Conservation (phyloP, 37 sponge, comb jelly and placozoan species). For the Theonella swinhoei region DNA sequence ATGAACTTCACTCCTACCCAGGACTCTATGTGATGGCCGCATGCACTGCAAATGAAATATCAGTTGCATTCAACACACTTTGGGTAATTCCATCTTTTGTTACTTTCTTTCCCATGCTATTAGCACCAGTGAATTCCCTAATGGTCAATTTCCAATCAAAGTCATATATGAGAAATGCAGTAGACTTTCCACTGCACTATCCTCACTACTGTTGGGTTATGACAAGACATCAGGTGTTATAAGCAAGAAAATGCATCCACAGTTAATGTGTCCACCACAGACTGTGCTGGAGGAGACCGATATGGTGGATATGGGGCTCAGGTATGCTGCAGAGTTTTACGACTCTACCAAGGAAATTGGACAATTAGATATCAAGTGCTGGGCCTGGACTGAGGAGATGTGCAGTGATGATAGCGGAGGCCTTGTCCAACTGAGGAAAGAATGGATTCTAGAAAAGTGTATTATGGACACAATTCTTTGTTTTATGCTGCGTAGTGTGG, state of each 20-base stretch:
- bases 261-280: background rate
- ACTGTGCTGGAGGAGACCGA: background rate
- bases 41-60: slow-evolving; percentile 44
- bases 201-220: slow-evolving; percentile 26
- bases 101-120: slow-evolving; percentile 39
- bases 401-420: background rate
- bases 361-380: background rate
- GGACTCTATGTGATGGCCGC: slow-evolving; percentile 59
- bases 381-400: slow-evolving; percentile 16
- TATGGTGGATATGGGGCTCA: background rate
- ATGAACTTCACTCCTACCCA: background rate
- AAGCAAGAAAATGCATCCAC: slow-evolving; percentile 18
- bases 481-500: slow-evolving; percentile 49
- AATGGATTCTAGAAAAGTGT: slow-evolving; percentile 6
- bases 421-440: slow-evolving; percentile 8
- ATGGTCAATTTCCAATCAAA: slow-evolving; percentile 19
- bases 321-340: background rate
- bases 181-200: slow-evolving; percentile 31
- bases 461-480: slow-evolving; percentile 3
- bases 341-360: background rate
- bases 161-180: background rate
- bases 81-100: slow-evolving; percentile 19
- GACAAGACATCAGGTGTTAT: background rate
- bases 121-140: background rate
- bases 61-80: background rate